These are phyloP conservation scores for Phylloscopus trochilus DNA, from an alignment of 2,113 vertebrate genomes.

Conservation along the genomic window DNA sequence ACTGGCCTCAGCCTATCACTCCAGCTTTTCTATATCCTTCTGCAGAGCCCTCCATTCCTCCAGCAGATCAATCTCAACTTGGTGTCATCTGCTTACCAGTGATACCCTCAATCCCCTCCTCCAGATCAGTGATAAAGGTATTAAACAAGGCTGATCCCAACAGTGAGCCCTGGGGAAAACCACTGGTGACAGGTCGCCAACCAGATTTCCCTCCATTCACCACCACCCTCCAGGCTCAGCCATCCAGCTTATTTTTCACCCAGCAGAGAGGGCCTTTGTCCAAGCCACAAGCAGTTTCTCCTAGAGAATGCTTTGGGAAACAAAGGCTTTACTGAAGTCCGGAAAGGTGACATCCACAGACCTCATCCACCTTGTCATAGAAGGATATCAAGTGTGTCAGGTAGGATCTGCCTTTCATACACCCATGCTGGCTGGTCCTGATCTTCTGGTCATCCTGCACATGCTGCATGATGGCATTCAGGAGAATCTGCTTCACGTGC, in stretches of 20 bases:
- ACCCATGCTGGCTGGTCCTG: background rate
- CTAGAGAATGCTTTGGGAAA: background rate
- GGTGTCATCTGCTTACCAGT: background rate
- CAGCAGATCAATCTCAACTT: background rate
- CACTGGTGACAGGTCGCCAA: rapidly evolving
- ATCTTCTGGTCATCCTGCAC: background rate
- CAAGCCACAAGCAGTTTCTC: background rate
- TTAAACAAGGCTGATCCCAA: background rate
- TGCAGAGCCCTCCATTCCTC: background rate
- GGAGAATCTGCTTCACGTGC: background rate
- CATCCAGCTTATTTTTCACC: background rate
- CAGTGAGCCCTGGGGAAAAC: background rate
- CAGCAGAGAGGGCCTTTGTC: background rate
- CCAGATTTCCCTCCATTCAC: background rate
- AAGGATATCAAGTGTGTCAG: background rate
- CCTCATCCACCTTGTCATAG: background rate
- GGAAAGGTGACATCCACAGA: background rate
- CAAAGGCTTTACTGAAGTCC: background rate
- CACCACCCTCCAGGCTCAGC: background rate
- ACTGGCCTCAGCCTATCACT: too few species aligned
- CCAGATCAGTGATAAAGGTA: background rate
- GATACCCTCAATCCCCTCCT: background rate
- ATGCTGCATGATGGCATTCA: background rate
- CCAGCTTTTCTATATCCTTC: background rate
- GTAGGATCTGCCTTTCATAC: background rate